phyloP scores from a whole-genome alignment of 2,797 vertebrate genomes.

The Sandelia bainsii region DNA sequence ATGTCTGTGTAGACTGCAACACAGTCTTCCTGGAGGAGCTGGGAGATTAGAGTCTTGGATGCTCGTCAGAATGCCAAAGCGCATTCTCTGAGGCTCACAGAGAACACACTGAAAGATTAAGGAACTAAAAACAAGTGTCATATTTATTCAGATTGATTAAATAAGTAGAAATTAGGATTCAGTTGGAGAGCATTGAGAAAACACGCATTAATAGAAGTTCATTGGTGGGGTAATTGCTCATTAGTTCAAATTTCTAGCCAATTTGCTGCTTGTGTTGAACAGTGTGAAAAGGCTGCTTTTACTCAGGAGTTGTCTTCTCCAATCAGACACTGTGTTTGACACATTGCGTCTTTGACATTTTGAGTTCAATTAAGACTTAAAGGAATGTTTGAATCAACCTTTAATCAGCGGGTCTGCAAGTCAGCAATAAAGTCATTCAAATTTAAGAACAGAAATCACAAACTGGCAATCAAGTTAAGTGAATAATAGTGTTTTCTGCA shows the following conservation, averaged over 20 bases:
- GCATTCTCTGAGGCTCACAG: conserved; percentile 32
- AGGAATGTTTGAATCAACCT: conserved; percentile 41
- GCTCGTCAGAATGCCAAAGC: conserved; percentile 43
- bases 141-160: conserved; percentile 71
- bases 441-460: conserved; percentile 24
- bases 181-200: conserved; percentile 64
- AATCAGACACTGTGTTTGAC: conserved; percentile 65
- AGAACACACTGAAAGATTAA: conserved; percentile 61
- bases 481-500: neutral
- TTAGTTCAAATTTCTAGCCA: conserved; percentile 79
- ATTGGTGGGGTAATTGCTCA: conserved; percentile 79
- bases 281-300: conserved; percentile 67
- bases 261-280: conserved; percentile 72
- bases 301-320: conserved; percentile 59
- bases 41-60: conserved; percentile 49
- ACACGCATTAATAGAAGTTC: conserved; percentile 71
- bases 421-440: conserved; percentile 17
- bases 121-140: conserved; percentile 61
- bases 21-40: conserved; percentile 47
- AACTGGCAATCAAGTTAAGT: conserved; percentile 14
- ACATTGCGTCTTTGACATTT: conserved; percentile 49
- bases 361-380: conserved; percentile 52
- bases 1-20: conserved; percentile 43
- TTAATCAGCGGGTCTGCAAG: conserved; percentile 36
- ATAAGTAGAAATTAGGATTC: conserved; percentile 66